Base-by-base conservation (phyloP, 2,888 invertebrate genomes). In the Luperina testacea region DNA sequence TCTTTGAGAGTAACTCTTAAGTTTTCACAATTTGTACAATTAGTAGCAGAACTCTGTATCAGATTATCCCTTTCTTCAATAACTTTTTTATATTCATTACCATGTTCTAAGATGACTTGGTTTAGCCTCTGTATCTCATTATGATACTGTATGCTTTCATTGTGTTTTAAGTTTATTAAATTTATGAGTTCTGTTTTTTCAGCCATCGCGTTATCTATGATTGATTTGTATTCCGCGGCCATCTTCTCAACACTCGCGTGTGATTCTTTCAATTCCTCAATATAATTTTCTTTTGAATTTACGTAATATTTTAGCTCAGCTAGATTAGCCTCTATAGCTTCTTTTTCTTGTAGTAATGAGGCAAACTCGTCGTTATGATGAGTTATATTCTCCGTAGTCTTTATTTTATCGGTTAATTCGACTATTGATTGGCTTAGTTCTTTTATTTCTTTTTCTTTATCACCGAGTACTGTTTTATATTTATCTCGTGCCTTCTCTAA, bases 131-230 rank as follows among this genome's bases (percentile, higher is more conserved):
- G 98, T 80, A 99, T 98, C 96, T 99, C 99, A 53, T 97, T 97
- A 90, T 99, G 98, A 93, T 99, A 99, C 83, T 98, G 97, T 51
- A 98, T 94, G 91, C 98, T 98, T 95, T 99, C 99, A 80, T 98
- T 97, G 90, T 99, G 99, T 94, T 99, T 99, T 78, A 98, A 96
- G 90, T 98, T 98, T 0, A 99, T 95, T 20, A 98, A 95, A 85
- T 97, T 97, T 27, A 98, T 97, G n/a, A 98, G 95, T 90, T 98
- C 97, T 67, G 97, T 97, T 91, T 98, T 98, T 89, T 98, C 98
- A 13, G 96, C 93, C 69, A 88, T 91, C 1, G 92, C 89, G 13
- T 90, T 93, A 17, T 96, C 94, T 77, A 95, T 83, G 6, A 91
- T 82, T 45, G 85, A 86, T 91, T 95, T 94, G 75, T 93, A 94